A percentile compares a stretch with the other conserved stretches of the same genome.
phyloP scores from a whole-genome alignment of 1,140 invertebrate genomes.

The Brachionus sp. region DNA sequence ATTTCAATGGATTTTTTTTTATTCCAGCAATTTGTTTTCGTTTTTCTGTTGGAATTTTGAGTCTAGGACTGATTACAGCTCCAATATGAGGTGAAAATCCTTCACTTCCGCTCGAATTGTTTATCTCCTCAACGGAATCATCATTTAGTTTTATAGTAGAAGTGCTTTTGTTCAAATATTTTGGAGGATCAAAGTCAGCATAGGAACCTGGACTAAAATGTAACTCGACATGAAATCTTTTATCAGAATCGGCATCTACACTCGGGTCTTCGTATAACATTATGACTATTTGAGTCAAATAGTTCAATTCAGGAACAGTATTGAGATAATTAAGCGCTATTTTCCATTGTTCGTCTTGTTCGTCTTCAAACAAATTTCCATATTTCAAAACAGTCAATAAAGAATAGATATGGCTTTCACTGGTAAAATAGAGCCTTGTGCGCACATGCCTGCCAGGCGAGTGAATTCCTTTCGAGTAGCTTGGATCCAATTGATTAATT shows the following conservation, averaged over 20 bases:
- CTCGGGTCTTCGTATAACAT: slow-evolving; percentile 99
- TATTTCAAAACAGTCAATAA: slow-evolving; percentile 89
- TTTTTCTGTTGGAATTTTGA: not conserved
- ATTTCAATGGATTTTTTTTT: not conserved
- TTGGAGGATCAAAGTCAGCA: slow-evolving; percentile 32
- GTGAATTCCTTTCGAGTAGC: slow-evolving; percentile 83
- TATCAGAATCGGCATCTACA: slow-evolving; percentile 64
- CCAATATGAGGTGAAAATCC: not conserved
- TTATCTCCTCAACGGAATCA: slow-evolving; percentile 9
- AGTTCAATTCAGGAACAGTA: slow-evolving; percentile 95
- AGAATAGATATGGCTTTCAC: slow-evolving; percentile 98
- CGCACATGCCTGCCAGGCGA: slow-evolving; percentile 94
- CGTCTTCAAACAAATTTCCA: slow-evolving; percentile 82
- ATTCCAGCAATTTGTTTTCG: not conserved
- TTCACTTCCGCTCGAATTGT: slow-evolving; percentile 14
- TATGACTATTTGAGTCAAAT: slow-evolving; percentile 97
- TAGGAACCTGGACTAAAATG: slow-evolving; percentile 47
- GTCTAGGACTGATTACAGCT: not conserved
- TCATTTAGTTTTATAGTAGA: not conserved
- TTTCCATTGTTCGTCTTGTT: slow-evolving; percentile 92
- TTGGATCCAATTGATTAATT: slow-evolving; percentile 40
- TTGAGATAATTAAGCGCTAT: slow-evolving; percentile 96
- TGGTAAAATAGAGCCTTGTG: slow-evolving; percentile 95
- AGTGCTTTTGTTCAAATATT: slow-evolving; percentile 23
- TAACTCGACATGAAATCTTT: slow-evolving; percentile 48